Base-by-base conservation (phyloP, 2,113 vertebrate species). In the Helogale parvula region DNA sequence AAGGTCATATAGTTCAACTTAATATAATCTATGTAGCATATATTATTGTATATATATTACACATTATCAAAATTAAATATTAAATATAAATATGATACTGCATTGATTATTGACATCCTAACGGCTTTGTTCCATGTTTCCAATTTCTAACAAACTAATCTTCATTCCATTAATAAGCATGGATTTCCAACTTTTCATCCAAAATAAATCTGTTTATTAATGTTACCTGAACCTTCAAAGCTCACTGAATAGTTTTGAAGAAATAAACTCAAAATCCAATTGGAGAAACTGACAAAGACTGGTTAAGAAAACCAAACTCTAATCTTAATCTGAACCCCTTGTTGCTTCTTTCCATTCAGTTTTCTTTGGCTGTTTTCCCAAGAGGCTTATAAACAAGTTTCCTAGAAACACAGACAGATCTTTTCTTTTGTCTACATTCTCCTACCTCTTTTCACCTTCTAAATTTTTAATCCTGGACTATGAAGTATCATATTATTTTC, bases 221-320 rank as follows among this genome's bases (percentile, higher is more conserved):
- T 45, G 29, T 86, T 41, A 90, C 29, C 17, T 63, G 52, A 90
- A 80, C 4, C 29, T 85, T 85, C 47, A 86, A 88, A 90, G 13
- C 29, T 72, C 80, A 79, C 13, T 80, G 29, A 94, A 35, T 38
- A 89, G 23, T 85, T 96, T 88, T 92, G 57, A 96, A 81, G 17
- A 80, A 80, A 72, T 69, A 69, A 92, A 38, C 19, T 17, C n/a
- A 86, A 72, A 5, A 92, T 16, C 16, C 4, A 60, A 9, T 54
- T 23, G 3, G 17, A 87, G 65, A 81, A 80, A 81, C 50, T 90
- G 25, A 47, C 80, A 90, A 71, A 50, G 19, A 82, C 81, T 65
- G 23, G 29, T 72, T 74, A 86, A 76, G 57, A 74, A 94, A 94
- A n/a, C 2, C 47, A 45, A 69, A 82, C 15, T 94, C 47, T 33